phyloP scores from a whole-genome alignment of 2,797 vertebrate species.

The Austrolebias charrua region DNA sequence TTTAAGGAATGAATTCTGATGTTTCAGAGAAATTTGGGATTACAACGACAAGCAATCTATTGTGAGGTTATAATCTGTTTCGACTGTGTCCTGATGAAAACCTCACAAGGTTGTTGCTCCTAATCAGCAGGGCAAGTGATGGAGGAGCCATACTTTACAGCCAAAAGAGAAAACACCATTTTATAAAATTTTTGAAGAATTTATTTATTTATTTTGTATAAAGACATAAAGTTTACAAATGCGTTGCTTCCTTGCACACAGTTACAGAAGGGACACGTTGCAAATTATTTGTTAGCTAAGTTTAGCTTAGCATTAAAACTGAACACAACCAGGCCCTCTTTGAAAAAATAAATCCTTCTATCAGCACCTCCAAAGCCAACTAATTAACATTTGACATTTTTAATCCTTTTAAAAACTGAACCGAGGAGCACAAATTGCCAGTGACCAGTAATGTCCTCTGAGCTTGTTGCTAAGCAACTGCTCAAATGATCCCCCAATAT shows the following conservation, averaged over 20 bases:
- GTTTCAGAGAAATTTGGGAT: slow-evolving; percentile 46
- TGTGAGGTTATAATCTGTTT: slow-evolving; percentile 52
- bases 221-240: no score
- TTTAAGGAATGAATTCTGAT: slow-evolving; percentile 45
- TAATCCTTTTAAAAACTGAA: slow-evolving; percentile 16
- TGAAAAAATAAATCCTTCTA: slow-evolving; percentile 2
- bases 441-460: background rate
- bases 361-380: slow-evolving; percentile 1
- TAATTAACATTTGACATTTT: slow-evolving; percentile 12
- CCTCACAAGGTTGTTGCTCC: slow-evolving; percentile 10
- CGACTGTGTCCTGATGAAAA: slow-evolving; percentile 9
- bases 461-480: slow-evolving; percentile 30
- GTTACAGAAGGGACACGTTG: background rate
- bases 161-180: background rate
- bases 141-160: slow-evolving; percentile 5
- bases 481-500: background rate
- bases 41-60: slow-evolving; percentile 27
- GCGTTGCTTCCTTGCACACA: background rate
- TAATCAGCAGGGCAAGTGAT: slow-evolving; percentile 6
- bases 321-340: background rate
- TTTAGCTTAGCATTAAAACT: background rate
- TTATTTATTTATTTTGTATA: no score
- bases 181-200: background rate
- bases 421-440: slow-evolving; percentile 7
- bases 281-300: background rate